These are phyloP conservation scores for Enteromius anoplus DNA, from an alignment of 2,797 vertebrate genomes.

Conservation along the genomic window DNA sequence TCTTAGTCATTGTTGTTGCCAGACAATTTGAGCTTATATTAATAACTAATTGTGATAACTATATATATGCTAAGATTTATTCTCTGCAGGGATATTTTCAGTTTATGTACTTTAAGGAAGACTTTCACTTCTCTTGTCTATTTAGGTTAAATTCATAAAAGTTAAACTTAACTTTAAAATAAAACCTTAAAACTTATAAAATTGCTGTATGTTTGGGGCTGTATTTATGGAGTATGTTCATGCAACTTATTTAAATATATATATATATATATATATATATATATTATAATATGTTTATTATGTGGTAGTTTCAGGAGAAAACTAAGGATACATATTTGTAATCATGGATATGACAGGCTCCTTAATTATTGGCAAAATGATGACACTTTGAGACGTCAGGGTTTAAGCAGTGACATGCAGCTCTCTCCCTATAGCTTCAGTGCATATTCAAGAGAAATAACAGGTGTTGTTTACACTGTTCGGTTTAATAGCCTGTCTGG, in stretches of 20 bases:
- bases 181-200: no score
- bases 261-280: neutral
- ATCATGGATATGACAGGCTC: neutral
- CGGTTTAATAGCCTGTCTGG: neutral
- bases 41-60: slow-evolving; percentile 19
- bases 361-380: no score
- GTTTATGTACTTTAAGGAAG: slow-evolving; percentile 49
- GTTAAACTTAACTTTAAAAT: no score
- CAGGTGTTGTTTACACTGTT: slow-evolving; percentile 33
- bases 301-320: neutral
- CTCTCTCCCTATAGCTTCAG: neutral
- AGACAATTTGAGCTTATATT: slow-evolving; percentile 6
- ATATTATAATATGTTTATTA: neutral
- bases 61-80: neutral
- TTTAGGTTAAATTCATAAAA: neutral
- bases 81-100: slow-evolving; percentile 40
- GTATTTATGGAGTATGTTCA: neutral
- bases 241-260: neutral
- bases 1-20: neutral
- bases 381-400: neutral
- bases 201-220: neutral
- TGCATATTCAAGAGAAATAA: slow-evolving; percentile 12
- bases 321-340: neutral
- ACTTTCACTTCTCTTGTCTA: neutral
- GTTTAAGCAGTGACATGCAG: neutral